Percentiles rank a stretch among this genome's conserved stretches.
Conservation (phyloP, 2,888 invertebrate species). For the Digitonthophagus gazella region DNA sequence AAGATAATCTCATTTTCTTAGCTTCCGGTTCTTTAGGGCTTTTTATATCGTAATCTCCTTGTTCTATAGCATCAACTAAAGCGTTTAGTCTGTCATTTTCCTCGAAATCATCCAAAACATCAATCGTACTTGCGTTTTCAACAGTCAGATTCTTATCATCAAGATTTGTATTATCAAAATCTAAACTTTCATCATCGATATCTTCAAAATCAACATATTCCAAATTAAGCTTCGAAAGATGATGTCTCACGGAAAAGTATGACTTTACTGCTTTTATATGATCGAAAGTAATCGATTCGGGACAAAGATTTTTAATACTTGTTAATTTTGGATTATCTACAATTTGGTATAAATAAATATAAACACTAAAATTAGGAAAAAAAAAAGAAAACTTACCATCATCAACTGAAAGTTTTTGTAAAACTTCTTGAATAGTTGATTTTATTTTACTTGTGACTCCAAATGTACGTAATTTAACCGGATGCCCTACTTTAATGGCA, state of each 20-base stretch:
- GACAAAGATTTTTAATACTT: slow-evolving; percentile 41
- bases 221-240: slow-evolving; percentile 38
- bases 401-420: no score
- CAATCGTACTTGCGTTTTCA: not conserved
- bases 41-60: slow-evolving; percentile 8
- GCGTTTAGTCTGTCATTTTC: slow-evolving; percentile 13
- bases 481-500: no score
- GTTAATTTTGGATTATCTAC: no score
- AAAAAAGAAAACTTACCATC: no score
- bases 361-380: no score
- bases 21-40: slow-evolving; percentile 14
- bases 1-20: slow-evolving; percentile 18
- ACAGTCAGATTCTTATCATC: not conserved
- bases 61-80: slow-evolving; percentile 22
- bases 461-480: no score
- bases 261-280: slow-evolving; percentile 42
- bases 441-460: no score
- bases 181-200: not conserved
- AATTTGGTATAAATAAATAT: no score
- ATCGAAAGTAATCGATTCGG: slow-evolving; percentile 41
- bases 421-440: no score
- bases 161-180: not conserved
- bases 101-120: not conserved
- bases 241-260: slow-evolving; percentile 42
- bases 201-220: slow-evolving; percentile 43